Evolutionary conservation across 2,888 invertebrate species (phyloP).

Genomic region (Xestobium rufovillosum): DNA sequence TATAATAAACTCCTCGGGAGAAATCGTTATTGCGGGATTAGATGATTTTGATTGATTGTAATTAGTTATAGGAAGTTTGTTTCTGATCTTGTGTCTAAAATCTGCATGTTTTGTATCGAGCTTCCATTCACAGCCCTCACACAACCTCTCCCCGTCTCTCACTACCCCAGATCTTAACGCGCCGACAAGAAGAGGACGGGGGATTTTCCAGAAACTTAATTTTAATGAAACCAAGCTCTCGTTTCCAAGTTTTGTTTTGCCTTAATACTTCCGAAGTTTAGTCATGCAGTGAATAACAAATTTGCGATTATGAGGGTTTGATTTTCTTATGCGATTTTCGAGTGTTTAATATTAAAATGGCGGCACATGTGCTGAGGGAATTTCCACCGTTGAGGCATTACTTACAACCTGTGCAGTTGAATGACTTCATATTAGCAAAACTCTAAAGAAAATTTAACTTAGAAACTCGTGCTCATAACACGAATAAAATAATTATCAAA

Average conservation of each 20-base stretch:
- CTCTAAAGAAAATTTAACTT: too few species aligned
- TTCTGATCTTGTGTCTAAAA: conserved; percentile 41
- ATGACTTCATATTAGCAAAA: too few species aligned
- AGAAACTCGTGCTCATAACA: too few species aligned
- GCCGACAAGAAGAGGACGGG: not conserved
- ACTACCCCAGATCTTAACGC: not conserved
- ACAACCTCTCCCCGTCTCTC: not conserved
- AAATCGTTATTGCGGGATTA: conserved; percentile 27
- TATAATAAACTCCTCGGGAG: too few species aligned
- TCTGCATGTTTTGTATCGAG: conserved; percentile 35
- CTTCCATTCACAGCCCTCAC: conserved; percentile 7
- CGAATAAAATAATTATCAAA: too few species aligned
- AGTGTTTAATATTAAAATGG: conserved; percentile 24
- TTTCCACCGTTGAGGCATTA: too few species aligned
- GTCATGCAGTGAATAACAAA: conserved; percentile 42
- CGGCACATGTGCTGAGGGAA: too few species aligned
- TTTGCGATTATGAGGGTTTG: conserved; percentile 39
- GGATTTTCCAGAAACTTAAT: too few species aligned
- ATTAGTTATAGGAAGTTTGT: conserved; percentile 43
- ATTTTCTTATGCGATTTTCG: conserved; percentile 31
- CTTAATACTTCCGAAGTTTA: conserved; percentile 40
- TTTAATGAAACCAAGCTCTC: conserved; percentile 28
- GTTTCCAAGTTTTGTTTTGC: conserved; percentile 38
- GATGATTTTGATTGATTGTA: conserved; percentile 42
- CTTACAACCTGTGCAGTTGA: too few species aligned